A percentile compares a stretch with the other conserved stretches of the same genome.
These are phyloP conservation scores for Tetrao urogallus DNA, from an alignment of 2,113 vertebrate species.

Conservation along the genomic window DNA sequence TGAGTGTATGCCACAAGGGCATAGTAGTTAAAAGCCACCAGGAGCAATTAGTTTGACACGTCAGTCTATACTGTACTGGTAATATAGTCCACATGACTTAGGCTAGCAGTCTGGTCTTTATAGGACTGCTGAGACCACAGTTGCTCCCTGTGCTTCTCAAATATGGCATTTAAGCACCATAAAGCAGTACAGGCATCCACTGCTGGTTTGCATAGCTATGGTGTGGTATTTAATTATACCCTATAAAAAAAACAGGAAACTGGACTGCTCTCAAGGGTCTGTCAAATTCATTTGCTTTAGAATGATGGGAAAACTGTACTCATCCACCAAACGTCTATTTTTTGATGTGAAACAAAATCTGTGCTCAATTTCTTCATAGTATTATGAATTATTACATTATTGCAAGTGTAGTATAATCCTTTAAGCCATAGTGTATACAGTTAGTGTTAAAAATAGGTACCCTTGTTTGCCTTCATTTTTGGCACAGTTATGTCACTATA, in stretches of 20 bases:
- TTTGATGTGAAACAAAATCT: neutral
- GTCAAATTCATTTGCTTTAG: neutral
- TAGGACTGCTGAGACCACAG: too few species aligned
- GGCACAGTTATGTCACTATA: neutral
- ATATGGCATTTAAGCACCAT: neutral
- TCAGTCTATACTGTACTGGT: too few species aligned
- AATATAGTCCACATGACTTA: too few species aligned
- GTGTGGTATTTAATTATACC: neutral
- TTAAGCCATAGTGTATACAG: neutral
- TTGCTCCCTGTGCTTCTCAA: neutral
- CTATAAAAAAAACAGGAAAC: neutral
- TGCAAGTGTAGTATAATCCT: neutral
- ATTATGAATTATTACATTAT: neutral
- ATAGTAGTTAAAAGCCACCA: too few species aligned
- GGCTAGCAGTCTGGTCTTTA: too few species aligned
- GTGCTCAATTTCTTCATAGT: neutral
- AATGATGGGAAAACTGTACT: neutral
- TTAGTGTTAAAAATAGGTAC: neutral
- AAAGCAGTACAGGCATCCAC: neutral
- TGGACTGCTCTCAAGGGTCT: neutral
- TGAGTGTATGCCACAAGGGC: too few species aligned
- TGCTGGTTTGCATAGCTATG: neutral
- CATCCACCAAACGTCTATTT: neutral
- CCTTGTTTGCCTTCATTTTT: neutral
- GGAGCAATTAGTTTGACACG: too few species aligned